Conservation (phyloP, 1,140 invertebrate genomes). For the Cryptotermes secundus region DNA sequence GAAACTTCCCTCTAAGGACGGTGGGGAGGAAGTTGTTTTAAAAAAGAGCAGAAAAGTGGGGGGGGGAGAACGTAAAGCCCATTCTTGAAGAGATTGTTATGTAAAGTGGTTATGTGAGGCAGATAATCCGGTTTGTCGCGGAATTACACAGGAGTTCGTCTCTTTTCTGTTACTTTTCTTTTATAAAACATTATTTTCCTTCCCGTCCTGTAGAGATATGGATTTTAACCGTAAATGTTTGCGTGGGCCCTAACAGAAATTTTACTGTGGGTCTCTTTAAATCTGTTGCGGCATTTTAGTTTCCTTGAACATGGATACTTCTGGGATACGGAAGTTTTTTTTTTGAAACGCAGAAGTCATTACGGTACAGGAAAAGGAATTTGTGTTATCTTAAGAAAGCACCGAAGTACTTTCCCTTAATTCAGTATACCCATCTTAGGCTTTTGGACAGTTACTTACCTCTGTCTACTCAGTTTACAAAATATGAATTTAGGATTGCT, state of each 20-base stretch:
- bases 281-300: not conserved
- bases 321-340: not conserved
- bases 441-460: no score
- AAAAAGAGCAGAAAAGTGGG: not conserved
- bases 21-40: not conserved
- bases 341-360: not conserved
- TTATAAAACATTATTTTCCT: not conserved
- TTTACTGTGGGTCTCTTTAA: not conserved
- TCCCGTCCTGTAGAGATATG: not conserved
- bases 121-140: not conserved
- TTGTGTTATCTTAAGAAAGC: not conserved
- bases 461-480: no score
- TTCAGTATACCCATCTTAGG: no score
- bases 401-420: no score
- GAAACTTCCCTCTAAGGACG: not conserved
- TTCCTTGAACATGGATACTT: not conserved
- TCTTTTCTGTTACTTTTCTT: not conserved
- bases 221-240: not conserved
- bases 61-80: not conserved
- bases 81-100: constrained; percentile 10
- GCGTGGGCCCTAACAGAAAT: not conserved
- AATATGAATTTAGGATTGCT: no score
- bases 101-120: constrained; percentile 15
- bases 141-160: not conserved
- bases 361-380: not conserved